Evolutionary conservation across 2,888 invertebrate species (phyloP), one percentile per base, ranked within the genome.

Genomic region (Nomada hirtipes): DNA sequence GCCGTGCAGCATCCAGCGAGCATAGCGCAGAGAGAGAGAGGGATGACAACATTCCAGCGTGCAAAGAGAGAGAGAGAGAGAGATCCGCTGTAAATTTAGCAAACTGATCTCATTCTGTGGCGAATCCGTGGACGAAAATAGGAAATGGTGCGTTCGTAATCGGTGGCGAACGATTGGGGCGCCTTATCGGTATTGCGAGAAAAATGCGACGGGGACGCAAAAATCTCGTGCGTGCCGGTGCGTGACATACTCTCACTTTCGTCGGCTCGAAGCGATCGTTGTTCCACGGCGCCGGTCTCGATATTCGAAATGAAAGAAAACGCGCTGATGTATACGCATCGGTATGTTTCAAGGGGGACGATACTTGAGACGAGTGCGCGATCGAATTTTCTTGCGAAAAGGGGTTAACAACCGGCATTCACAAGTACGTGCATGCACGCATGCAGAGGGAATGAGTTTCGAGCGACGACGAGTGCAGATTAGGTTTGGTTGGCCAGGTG

Each of bases 81-180:
- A 77, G 77, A 61, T 52, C 77, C 23, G 73, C 77, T 85, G 88
- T 91, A 91, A 91, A 91, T 90, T 91, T 91, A 91, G 91, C 89
- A 88, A 88, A 88, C 91, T 91, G 91, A 91, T 91, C 90, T 91
- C 91, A 91, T 91, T 91, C 90, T 89, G 84, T 82, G 88, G 86
- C 89, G 91, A 91, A 91, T 91, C 89, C 88, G 84, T 82, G 68
- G 89, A 86, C 91, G 86, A 89, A 90, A 91, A 91, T 91, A 91
- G 89, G 81, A 50, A 53, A 82, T 65, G 50, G 74, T 59, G 71
- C 82, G 81, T 70, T 77, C 71, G 61, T 36, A 7, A 36, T 36
- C 29, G 29, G 29, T 36, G 76, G 26, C 42, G 18, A 65, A 36
- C 29, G 65, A 63, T 70, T 76, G 42, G 73, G 60, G 20, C 11